Percentiles rank a stretch among this genome's conserved stretches.
These are phyloP conservation scores for Dufourea novaeangliae DNA, from an alignment of 1,140 invertebrate genomes.

Conservation along the genomic window DNA sequence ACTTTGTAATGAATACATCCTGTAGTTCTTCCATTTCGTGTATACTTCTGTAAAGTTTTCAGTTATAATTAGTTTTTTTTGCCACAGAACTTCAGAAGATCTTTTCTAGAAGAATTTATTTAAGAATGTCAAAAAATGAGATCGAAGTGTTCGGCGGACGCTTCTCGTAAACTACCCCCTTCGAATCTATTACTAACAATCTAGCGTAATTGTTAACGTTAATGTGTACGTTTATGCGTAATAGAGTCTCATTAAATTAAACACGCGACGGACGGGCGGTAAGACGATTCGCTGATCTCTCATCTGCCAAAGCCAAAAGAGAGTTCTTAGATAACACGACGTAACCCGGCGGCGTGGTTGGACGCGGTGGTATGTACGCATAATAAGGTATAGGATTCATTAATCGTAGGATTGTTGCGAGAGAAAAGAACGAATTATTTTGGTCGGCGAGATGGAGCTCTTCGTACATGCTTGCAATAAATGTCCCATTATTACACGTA, in stretches of 20 bases:
- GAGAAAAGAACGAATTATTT: slow-evolving; percentile 53
- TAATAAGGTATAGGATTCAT: slow-evolving; percentile 54
- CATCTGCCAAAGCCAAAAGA: slow-evolving; percentile 65
- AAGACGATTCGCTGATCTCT: slow-evolving; percentile 68
- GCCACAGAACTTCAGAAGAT: background rate
- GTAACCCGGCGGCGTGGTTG: slow-evolving; percentile 19
- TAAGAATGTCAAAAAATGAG: background rate
- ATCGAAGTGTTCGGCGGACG: background rate
- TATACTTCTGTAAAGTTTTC: no score
- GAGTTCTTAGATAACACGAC: slow-evolving; percentile 50
- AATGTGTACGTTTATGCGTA: slow-evolving; percentile 42
- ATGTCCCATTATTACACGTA: slow-evolving; percentile 37
- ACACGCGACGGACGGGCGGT: slow-evolving; percentile 50
- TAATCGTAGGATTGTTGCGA: slow-evolving; percentile 68
- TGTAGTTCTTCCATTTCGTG: no score
- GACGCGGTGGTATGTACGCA: slow-evolving; percentile 49
- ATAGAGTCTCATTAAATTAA: slow-evolving; percentile 52
- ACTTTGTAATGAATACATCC: no score
- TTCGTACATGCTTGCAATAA: slow-evolving; percentile 55
- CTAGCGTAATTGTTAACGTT: slow-evolving; percentile 58
- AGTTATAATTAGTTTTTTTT: no score
- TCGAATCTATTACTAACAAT: slow-evolving; percentile 37
- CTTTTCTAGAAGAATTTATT: background rate
- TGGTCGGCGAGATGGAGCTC: slow-evolving; percentile 39
- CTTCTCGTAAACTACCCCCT: background rate